Evolutionary conservation across 2,797 vertebrate species (phyloP).

Genomic region (Tarsius wallacei): DNA sequence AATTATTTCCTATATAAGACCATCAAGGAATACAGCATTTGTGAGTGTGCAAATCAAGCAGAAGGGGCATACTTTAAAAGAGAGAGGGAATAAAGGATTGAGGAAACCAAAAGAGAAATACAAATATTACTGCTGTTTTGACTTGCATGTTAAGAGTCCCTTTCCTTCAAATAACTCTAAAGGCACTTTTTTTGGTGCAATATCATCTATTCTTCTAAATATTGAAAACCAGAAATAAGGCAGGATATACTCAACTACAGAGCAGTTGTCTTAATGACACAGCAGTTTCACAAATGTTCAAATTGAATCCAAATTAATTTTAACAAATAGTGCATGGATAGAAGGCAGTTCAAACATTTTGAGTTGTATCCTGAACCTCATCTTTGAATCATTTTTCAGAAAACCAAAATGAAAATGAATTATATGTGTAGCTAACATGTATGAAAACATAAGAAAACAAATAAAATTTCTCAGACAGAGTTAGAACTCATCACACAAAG

Average conservation of each 20-base stretch:
- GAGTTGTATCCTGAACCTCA: constrained; percentile 30
- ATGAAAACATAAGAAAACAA: constrained; percentile 36
- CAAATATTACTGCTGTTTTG: background rate
- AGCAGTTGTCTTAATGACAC: background rate
- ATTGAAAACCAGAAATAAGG: constrained; percentile 4
- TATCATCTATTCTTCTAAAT: background rate
- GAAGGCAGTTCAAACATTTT: background rate
- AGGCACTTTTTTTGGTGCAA: background rate
- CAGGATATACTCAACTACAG: background rate
- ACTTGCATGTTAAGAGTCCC: background rate
- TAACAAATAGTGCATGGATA: background rate
- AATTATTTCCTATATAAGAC: background rate
- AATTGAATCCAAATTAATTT: constrained; percentile 57
- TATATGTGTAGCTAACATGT: background rate
- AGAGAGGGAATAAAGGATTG: background rate
- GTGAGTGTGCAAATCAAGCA: background rate
- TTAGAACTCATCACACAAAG: constrained; percentile 68
- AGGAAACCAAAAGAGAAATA: background rate
- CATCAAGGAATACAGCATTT: background rate
- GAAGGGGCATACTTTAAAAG: background rate
- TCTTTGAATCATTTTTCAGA: constrained; percentile 61
- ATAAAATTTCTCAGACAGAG: constrained; percentile 39
- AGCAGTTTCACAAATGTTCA: constrained; percentile 1
- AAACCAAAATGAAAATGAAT: constrained; percentile 59
- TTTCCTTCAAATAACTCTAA: background rate